Conservation (phyloP, 2,888 invertebrate species). For the Mesodorylaimus sp. region DNA sequence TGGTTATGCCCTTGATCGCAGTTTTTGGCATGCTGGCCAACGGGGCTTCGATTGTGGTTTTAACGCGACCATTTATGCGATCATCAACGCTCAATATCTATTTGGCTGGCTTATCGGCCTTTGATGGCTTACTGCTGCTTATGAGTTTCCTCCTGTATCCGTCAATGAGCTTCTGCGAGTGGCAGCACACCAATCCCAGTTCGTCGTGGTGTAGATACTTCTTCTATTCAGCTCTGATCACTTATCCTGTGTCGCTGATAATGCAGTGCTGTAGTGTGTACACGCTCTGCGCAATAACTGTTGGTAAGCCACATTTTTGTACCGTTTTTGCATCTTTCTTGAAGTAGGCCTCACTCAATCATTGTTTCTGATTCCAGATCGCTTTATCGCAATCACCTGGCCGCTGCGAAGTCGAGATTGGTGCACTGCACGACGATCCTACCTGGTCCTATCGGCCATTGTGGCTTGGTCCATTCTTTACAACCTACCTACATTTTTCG, state of each 20-base stretch:
- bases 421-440: neutral
- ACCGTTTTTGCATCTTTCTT: too few relatives aligned
- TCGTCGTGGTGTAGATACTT: slow-evolving; percentile 1
- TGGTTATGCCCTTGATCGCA: slow-evolving; percentile 18
- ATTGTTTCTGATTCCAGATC: too few relatives aligned
- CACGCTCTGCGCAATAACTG: slow-evolving; percentile 7
- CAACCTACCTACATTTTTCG: slow-evolving; percentile 9
- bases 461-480: slow-evolving; percentile 7
- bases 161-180: slow-evolving; percentile 4
- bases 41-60: neutral
- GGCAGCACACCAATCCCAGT: neutral
- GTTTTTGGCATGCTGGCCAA: slow-evolving; percentile 17
- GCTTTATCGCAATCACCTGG: slow-evolving; percentile 5
- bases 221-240: slow-evolving; percentile 2
- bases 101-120: slow-evolving; percentile 24
- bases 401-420: slow-evolving; percentile 1
- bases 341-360: too few relatives aligned
- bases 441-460: neutral
- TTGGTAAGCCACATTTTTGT: too few relatives aligned
- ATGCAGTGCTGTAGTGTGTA: slow-evolving; percentile 10
- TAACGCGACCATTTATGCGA: slow-evolving; percentile 18
- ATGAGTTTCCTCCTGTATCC: slow-evolving; percentile 20
- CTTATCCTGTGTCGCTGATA: slow-evolving; percentile 9
- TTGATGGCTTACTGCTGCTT: slow-evolving; percentile 22
- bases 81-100: slow-evolving; percentile 22